A percentile compares a stretch with the other conserved stretches of the same genome.
These are phyloP conservation scores for Sturnus vulgaris DNA, from an alignment of 2,113 vertebrate genomes.

Conservation along the genomic window DNA sequence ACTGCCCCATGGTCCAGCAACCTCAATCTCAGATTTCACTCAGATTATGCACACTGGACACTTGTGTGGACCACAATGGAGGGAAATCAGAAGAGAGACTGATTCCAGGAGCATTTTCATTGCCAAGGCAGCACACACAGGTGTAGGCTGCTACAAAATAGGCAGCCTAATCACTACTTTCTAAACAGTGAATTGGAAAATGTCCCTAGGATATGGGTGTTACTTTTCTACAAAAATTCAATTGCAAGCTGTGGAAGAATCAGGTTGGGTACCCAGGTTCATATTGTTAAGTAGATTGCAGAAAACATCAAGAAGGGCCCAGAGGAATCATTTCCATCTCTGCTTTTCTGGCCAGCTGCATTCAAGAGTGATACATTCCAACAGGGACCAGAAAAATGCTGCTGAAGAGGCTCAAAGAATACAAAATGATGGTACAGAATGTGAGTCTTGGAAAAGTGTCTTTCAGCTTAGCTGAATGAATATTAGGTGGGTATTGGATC, in stretches of 20 bases:
- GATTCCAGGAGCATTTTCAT: not conserved
- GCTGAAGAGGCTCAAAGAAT: not conserved
- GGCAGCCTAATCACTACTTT: not conserved
- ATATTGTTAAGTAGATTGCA: not conserved
- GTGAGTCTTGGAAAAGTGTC: not conserved
- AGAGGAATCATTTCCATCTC: not conserved
- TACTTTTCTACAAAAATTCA: not conserved
- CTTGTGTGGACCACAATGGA: not conserved
- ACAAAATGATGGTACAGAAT: not conserved
- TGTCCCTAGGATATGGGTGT: not conserved
- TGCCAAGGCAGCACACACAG: not conserved
- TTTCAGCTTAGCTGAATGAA: not conserved
- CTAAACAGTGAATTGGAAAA: not conserved
- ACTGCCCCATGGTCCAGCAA: not conserved
- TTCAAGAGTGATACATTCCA: not conserved
- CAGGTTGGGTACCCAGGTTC: not conserved
- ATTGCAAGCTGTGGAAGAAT: not conserved
- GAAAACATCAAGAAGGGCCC: not conserved
- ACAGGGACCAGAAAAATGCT: not conserved
- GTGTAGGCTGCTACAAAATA: accelerated
- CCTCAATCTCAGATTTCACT: not conserved
- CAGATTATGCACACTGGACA: not conserved
- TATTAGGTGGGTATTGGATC: not conserved
- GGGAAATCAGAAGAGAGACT: not conserved
- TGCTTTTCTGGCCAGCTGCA: not conserved